phyloP scores from a whole-genome alignment of 2,888 invertebrate species.

The Ramazzottius varieornatus region DNA sequence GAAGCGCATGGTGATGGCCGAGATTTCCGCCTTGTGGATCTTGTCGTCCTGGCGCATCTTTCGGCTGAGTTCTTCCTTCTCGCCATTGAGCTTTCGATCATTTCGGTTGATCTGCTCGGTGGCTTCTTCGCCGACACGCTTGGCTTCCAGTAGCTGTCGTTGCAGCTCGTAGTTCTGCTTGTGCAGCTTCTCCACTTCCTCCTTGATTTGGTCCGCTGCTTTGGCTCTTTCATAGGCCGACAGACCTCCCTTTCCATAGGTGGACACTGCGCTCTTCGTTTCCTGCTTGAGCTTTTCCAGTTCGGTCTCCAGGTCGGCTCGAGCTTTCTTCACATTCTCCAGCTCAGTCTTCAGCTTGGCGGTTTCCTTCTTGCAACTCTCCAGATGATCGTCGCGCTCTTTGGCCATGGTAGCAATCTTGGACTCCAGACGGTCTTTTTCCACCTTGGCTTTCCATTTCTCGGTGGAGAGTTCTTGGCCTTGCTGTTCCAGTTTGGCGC shows the following conservation, averaged over 20 bases:
- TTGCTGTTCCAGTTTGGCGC: background rate
- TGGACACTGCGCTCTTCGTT: background rate
- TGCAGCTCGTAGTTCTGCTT: slow-evolving; percentile 1
- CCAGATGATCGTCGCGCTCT: background rate
- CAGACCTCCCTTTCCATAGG: background rate
- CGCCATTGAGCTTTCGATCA: background rate
- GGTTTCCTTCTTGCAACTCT: background rate
- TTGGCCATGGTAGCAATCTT: background rate
- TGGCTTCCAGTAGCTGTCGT: background rate
- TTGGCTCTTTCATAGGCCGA: background rate
- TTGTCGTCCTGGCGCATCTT: background rate
- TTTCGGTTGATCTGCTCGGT: background rate
- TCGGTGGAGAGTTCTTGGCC: background rate
- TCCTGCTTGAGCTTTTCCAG: background rate
- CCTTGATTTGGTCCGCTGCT: background rate
- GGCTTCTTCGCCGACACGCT: background rate
- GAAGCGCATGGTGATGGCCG: background rate
- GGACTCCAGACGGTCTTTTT: background rate
- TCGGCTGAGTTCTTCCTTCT: background rate
- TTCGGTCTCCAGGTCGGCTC: background rate
- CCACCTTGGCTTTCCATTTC: background rate
- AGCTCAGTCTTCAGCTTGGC: background rate
- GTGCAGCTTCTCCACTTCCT: slow-evolving; percentile 4
- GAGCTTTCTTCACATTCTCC: background rate
- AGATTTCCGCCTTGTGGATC: slow-evolving; percentile 4